These are phyloP conservation scores for Porites australiensis DNA, from an alignment of 64 coral and sea anemone genomes.

Conservation along the genomic window DNA sequence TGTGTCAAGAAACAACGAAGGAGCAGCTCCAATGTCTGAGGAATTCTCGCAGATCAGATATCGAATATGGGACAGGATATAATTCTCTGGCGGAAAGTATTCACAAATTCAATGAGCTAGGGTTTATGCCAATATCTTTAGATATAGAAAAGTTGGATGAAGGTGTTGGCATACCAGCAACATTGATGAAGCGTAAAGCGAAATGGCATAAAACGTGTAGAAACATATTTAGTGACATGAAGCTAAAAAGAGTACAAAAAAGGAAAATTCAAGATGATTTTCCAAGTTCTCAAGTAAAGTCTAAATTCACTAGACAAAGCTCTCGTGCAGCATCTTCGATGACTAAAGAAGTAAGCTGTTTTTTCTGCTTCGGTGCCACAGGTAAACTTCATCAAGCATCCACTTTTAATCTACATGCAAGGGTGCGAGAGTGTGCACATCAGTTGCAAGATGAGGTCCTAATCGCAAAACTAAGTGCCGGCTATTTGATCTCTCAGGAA, in stretches of 20 bases:
- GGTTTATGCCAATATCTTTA: slow-evolving; percentile 17
- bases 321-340: neutral
- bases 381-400: slow-evolving; percentile 63
- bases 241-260: slow-evolving; percentile 49
- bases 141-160: slow-evolving; percentile 27
- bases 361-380: neutral
- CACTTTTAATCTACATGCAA: slow-evolving; percentile 49
- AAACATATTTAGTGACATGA: slow-evolving; percentile 45
- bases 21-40: slow-evolving; percentile 21
- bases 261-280: slow-evolving; percentile 28
- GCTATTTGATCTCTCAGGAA: slow-evolving; percentile 72
- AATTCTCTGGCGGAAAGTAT: slow-evolving; percentile 18
- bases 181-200: slow-evolving; percentile 15
- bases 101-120: slow-evolving; percentile 42
- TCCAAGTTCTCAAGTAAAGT: neutral
- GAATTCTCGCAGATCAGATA: slow-evolving; percentile 10
- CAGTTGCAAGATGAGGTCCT: slow-evolving; percentile 20
- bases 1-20: slow-evolving; percentile 39
- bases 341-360: neutral
- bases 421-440: slow-evolving; percentile 38
- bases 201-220: slow-evolving; percentile 55
- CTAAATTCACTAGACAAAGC: slow-evolving; percentile 29
- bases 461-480: slow-evolving; percentile 64
- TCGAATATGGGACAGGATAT: neutral
- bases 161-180: slow-evolving; percentile 22